A percentile compares a stretch with the other conserved stretches of the same genome.
These are phyloP conservation scores for Poeciliopsis gracilis DNA, from an alignment of 2,797 vertebrate genomes.

Conservation along the genomic window DNA sequence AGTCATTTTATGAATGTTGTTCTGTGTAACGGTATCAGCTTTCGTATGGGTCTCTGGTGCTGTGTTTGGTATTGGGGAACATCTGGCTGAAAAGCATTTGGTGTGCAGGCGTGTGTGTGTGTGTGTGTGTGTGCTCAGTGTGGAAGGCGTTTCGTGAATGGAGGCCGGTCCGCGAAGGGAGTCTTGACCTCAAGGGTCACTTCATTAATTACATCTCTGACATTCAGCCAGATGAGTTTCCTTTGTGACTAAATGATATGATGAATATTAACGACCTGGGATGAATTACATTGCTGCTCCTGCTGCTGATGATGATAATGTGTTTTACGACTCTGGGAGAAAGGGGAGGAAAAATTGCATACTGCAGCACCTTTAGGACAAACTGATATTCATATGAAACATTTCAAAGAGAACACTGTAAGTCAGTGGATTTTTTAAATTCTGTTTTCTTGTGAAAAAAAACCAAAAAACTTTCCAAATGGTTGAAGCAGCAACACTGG, in stretches of 20 bases:
- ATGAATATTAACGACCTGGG: slow-evolving; percentile 86
- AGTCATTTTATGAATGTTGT: slow-evolving; percentile 70
- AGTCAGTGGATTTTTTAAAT: slow-evolving; percentile 59
- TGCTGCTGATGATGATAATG: slow-evolving; percentile 81
- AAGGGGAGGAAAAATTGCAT: slow-evolving; percentile 74
- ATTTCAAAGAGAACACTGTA: slow-evolving; percentile 62
- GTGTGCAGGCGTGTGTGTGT: slow-evolving; percentile 62
- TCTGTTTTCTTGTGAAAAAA: slow-evolving; percentile 40
- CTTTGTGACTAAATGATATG: slow-evolving; percentile 88
- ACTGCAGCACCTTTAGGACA: slow-evolving; percentile 76
- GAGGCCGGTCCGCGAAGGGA: too few species aligned
- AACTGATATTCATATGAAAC: slow-evolving; percentile 71
- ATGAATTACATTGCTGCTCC: slow-evolving; percentile 82
- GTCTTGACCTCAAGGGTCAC: slow-evolving; percentile 81
- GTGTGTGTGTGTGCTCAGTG: slow-evolving; percentile 59
- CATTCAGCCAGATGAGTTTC: slow-evolving; percentile 89
- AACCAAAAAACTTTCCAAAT: slow-evolving; percentile 2
- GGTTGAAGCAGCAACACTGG: slow-evolving; percentile 2
- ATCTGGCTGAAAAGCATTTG: slow-evolving; percentile 57
- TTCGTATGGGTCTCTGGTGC: slow-evolving; percentile 51
- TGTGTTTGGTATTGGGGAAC: slow-evolving; percentile 38
- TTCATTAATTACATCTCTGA: slow-evolving; percentile 90
- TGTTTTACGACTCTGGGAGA: slow-evolving; percentile 78
- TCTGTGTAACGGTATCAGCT: slow-evolving; percentile 51
- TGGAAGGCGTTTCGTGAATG: slow-evolving; percentile 83